Evolutionary conservation across 2,113 vertebrate species (phyloP).

Genomic region (Indri indri): DNA sequence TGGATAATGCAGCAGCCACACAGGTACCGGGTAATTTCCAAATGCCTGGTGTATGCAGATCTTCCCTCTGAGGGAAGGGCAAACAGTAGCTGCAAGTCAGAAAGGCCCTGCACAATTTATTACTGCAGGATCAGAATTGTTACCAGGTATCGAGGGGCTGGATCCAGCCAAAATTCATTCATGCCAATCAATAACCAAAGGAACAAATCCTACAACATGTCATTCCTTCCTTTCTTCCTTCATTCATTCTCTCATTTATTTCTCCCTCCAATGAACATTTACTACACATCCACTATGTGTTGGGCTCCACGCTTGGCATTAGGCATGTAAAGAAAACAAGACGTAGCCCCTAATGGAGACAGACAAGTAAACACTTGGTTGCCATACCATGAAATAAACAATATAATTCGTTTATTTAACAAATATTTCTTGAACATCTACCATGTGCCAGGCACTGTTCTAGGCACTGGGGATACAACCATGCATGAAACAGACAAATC

Average conservation of each 20-base stretch:
- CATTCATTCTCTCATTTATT: neutral
- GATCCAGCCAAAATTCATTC: neutral
- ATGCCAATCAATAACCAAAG: neutral
- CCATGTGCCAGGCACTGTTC: neutral
- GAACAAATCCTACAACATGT: neutral
- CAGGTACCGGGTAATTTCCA: neutral
- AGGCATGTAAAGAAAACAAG: conserved; percentile 9
- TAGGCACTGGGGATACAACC: neutral
- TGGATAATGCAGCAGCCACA: neutral
- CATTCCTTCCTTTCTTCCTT: neutral
- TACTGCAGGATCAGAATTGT: conserved; percentile 6
- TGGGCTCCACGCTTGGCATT: neutral
- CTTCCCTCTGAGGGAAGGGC: neutral
- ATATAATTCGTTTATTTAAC: neutral
- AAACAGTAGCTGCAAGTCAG: neutral
- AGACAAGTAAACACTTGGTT: neutral
- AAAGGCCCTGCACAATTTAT: neutral
- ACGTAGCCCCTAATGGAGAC: neutral
- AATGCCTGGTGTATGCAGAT: neutral
- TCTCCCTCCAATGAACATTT: neutral
- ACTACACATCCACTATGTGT: neutral
- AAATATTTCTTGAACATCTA: conserved; percentile 36
- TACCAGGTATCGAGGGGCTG: neutral
- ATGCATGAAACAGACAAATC: neutral
- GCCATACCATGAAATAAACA: neutral